Evolutionary conservation across 1,140 invertebrate genomes (phyloP).

Genomic region (Pseudomyrmex cubaensis): DNA sequence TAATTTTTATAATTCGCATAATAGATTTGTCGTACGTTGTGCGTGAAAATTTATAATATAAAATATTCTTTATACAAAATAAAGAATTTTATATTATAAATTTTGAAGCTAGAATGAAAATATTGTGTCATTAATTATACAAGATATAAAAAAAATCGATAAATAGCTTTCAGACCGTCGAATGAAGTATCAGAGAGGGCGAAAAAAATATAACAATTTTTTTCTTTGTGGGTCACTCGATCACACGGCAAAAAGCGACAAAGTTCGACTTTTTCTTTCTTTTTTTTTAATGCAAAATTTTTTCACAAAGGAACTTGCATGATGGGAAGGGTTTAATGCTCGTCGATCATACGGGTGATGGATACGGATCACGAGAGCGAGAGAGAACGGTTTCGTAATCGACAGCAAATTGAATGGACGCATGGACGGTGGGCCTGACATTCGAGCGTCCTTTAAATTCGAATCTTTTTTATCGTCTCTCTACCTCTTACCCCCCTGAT

Average conservation of each 20-base stretch:
- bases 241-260: constrained; percentile 5
- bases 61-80: neutral
- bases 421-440: neutral
- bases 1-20: too few relatives aligned
- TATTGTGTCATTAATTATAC: neutral
- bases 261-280: constrained; percentile 29
- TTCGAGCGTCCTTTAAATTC: constrained; percentile 66
- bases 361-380: constrained; percentile 34
- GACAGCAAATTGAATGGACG: constrained; percentile 62
- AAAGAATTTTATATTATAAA: too few relatives aligned
- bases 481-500: neutral
- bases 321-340: constrained; percentile 44
- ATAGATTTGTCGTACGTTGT: neutral
- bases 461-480: constrained; percentile 39
- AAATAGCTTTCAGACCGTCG: neutral
- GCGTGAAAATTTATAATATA: neutral
- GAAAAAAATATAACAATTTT: neutral
- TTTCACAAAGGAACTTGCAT: constrained; percentile 10
- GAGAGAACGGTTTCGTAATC: constrained; percentile 38
- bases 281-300: constrained; percentile 22
- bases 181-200: neutral
- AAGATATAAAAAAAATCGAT: neutral
- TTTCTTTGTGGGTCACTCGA: constrained; percentile 15
- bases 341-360: constrained; percentile 47
- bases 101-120: neutral